These are phyloP conservation scores for Cydia amplana DNA, from an alignment of 1,140 invertebrate genomes.

Conservation along the genomic window DNA sequence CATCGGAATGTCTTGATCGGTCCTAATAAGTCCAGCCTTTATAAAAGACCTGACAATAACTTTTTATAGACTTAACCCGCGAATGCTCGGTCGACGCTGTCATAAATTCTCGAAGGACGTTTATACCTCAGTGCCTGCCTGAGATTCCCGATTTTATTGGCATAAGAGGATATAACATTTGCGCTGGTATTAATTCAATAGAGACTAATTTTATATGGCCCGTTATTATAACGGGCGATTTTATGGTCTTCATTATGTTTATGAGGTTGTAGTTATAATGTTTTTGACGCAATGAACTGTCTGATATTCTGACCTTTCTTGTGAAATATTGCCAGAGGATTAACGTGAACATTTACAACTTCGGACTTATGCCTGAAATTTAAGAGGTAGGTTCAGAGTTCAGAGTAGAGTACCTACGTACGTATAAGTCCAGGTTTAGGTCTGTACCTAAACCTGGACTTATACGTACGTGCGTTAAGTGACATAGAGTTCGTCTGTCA, in stretches of 20 bases:
- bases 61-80: constrained; percentile 41
- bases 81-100: constrained; percentile 39
- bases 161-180: constrained; percentile 41
- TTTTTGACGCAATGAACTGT: constrained; percentile 3
- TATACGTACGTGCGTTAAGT: too few species aligned
- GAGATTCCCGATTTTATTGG: constrained; percentile 42
- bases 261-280: neutral
- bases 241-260: constrained; percentile 27
- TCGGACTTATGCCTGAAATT: neutral
- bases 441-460: too few species aligned
- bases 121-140: constrained; percentile 36
- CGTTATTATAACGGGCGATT: constrained; percentile 36
- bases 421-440: too few species aligned
- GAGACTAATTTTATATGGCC: constrained; percentile 40
- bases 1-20: constrained; percentile 5
- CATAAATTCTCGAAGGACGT: constrained; percentile 42
- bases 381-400: neutral
- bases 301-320: constrained; percentile 2
- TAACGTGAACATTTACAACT: too few species aligned
- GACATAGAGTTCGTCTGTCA: too few species aligned
- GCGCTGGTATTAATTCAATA: constrained; percentile 39
- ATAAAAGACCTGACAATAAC: constrained; percentile 34
- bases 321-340: neutral
- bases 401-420: too few species aligned
- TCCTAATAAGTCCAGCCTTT: constrained; percentile 12